Percentiles rank a stretch among this genome's conserved stretches.
Conservation (phyloP, 1,140 invertebrate genomes). For the Cepaea nemoralis region DNA sequence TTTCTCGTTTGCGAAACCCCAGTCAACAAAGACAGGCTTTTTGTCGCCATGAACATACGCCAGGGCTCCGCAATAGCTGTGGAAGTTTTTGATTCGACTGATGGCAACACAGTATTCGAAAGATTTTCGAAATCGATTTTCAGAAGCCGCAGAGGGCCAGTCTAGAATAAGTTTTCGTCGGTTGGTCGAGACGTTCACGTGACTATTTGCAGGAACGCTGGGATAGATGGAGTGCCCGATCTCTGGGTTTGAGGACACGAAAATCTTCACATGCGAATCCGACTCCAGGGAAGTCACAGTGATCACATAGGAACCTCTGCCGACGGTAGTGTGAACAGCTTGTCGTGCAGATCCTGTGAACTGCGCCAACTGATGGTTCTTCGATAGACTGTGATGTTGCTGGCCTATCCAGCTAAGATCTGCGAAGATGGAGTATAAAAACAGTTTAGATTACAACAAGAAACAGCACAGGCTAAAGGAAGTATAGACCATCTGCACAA, state of each 20-base stretch:
- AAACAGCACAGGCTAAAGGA: background rate
- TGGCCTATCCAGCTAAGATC: slow-evolving; percentile 25
- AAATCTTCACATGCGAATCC: slow-evolving; percentile 52
- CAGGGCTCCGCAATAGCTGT: slow-evolving; percentile 60
- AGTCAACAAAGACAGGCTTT: slow-evolving; percentile 50
- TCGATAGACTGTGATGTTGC: slow-evolving; percentile 15
- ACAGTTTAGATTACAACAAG: no score
- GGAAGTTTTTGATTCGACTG: slow-evolving; percentile 56
- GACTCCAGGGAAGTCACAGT: slow-evolving; percentile 47
- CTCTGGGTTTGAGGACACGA: slow-evolving; percentile 47
- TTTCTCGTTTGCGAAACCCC: slow-evolving; percentile 61
- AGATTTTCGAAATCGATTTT: slow-evolving; percentile 4
- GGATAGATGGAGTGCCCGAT: slow-evolving; percentile 49
- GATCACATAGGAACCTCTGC: slow-evolving; percentile 55
- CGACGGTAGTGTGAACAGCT: slow-evolving; percentile 39
- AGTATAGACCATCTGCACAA: no score
- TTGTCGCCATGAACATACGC: slow-evolving; percentile 53
- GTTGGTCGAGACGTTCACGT: slow-evolving; percentile 48
- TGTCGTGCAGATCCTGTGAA: slow-evolving; percentile 48
- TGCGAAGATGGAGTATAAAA: background rate
- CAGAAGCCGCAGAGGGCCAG: slow-evolving; percentile 52
- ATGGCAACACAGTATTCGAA: slow-evolving; percentile 66
- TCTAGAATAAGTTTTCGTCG: slow-evolving; percentile 48
- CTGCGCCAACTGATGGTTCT: slow-evolving; percentile 27
- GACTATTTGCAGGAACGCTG: slow-evolving; percentile 49